Conservation (phyloP, 2,797 vertebrate genomes). For the Bovichtus variegatus region DNA sequence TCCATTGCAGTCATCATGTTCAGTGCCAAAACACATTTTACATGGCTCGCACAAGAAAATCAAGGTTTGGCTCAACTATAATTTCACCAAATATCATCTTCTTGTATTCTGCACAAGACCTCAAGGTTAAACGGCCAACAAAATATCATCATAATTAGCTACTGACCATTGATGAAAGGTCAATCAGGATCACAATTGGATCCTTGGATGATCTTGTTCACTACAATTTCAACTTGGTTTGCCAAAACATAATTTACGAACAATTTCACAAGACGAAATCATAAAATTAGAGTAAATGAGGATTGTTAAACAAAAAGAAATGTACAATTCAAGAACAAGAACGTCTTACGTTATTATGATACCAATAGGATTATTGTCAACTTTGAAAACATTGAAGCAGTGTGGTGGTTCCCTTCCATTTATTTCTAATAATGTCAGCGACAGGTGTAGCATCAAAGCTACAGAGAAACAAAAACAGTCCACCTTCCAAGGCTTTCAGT, state of each 20-base stretch:
- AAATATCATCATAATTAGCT: no score
- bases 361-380: background rate
- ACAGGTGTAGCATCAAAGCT: background rate
- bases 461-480: background rate
- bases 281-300: background rate
- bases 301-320: background rate
- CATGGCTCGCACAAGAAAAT: background rate
- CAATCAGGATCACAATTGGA: background rate
- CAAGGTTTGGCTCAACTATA: no score
- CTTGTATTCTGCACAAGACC: no score
- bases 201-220: no score
- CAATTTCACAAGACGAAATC: background rate
- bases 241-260: background rate
- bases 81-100: no score
- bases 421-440: background rate
- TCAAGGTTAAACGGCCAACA: no score
- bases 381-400: background rate
- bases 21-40: slow-evolving; percentile 6
- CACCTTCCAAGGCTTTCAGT: background rate
- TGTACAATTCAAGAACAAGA: background rate
- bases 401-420: background rate
- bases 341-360: background rate
- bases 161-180: no score
- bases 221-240: background rate
- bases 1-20: background rate